Percentiles rank a stretch among this genome's conserved stretches.
phyloP scores from a whole-genome alignment of 2,888 invertebrate genomes.

The Clanis bilineata region DNA sequence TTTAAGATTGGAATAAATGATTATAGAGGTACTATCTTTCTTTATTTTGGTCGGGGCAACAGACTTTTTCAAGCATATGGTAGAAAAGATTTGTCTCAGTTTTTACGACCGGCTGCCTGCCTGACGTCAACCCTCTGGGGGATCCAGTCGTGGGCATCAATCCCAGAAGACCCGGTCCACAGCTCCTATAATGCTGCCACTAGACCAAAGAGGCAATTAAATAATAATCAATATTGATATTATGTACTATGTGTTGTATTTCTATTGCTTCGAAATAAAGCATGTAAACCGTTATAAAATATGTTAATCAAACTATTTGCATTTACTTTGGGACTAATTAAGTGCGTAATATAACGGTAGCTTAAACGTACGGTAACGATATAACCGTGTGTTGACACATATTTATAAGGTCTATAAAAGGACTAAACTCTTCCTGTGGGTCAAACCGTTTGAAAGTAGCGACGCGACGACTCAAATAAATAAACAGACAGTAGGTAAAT shows the following conservation, averaged over 20 bases:
- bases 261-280: background rate
- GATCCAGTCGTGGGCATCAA: no score
- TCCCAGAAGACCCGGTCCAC: no score
- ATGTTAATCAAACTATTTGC: conserved; percentile 24
- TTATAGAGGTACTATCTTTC: no score
- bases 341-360: conserved; percentile 15
- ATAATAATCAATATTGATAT: background rate
- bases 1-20: no score
- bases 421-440: conserved; percentile 6
- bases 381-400: conserved; percentile 1
- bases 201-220: no score
- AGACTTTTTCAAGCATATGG: no score
- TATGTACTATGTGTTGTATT: background rate
- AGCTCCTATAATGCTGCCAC: no score
- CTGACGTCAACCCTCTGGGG: no score
- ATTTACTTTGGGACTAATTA: conserved; percentile 17
- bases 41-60: no score
- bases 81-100: no score
- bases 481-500: background rate
- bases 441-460: background rate
- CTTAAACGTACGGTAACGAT: conserved; percentile 5
- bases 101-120: no score
- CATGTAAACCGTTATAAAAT: conserved; percentile 18
- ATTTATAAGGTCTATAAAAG: conserved; percentile 1
- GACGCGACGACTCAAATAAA: background rate